A percentile compares a stretch with the other conserved stretches of the same genome.
Conservation (phyloP, 2,888 invertebrate genomes). For the Deroplatys truncata region DNA sequence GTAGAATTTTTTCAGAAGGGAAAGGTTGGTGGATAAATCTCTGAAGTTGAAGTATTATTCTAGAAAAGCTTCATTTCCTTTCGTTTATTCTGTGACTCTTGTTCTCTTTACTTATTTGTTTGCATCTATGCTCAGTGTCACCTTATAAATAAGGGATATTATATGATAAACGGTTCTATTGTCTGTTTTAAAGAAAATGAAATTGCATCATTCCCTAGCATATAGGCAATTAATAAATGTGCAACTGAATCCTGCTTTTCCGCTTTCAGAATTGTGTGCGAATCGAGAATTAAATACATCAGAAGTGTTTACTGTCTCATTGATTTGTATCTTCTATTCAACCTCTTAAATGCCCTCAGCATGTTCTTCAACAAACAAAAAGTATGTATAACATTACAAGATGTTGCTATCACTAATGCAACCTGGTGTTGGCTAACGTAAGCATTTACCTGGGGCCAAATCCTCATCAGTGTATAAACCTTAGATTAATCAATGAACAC, state of each 20-base stretch:
- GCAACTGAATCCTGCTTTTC: background rate
- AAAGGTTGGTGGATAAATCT: slow-evolving; percentile 51
- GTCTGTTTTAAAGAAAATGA: too few species aligned
- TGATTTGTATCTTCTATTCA: background rate
- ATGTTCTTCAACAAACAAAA: background rate
- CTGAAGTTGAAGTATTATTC: too few species aligned
- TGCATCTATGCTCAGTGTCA: too few species aligned
- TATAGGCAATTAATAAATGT: slow-evolving; percentile 27
- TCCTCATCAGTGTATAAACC: background rate
- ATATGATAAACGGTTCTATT: too few species aligned
- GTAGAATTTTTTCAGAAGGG: slow-evolving; percentile 75
- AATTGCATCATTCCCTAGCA: slow-evolving; percentile 24
- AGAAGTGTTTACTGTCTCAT: background rate
- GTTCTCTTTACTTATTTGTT: too few species aligned
- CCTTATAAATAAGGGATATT: too few species aligned
- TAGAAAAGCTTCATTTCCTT: too few species aligned
- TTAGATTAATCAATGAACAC: too few species aligned
- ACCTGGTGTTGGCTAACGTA: background rate
- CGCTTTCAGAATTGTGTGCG: background rate
- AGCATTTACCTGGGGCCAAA: background rate
- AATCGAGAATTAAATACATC: background rate
- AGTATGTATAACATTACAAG: background rate
- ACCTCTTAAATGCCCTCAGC: background rate
- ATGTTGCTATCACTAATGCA: background rate
- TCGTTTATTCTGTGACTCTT: too few species aligned